Evolutionary conservation across 2,888 invertebrate species (phyloP).

Genomic region (Nysson spinosus): DNA sequence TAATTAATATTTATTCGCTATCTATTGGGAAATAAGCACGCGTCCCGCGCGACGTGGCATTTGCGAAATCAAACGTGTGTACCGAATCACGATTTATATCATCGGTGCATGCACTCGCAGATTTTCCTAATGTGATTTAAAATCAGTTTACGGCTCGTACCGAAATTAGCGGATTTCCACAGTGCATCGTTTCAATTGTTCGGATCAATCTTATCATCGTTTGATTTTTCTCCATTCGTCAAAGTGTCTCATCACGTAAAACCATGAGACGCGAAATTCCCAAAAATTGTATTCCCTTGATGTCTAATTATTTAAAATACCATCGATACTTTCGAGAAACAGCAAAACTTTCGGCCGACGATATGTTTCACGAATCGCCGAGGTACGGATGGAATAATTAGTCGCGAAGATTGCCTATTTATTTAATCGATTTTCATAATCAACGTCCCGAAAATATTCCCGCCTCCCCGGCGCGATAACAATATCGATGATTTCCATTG

Average conservation of each 20-base stretch:
- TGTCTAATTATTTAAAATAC: too few relatives aligned
- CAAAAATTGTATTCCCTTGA: too few relatives aligned
- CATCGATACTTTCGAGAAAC: too few relatives aligned
- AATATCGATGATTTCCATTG: slow-evolving; percentile 63
- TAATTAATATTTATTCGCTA: slow-evolving; percentile 57
- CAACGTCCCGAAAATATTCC: slow-evolving; percentile 43
- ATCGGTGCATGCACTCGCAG: background rate
- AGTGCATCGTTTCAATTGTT: background rate
- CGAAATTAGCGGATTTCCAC: background rate
- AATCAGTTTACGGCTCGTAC: background rate
- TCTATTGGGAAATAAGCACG: slow-evolving; percentile 36
- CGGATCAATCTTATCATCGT: background rate
- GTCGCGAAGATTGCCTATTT: too few relatives aligned
- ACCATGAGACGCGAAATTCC: too few relatives aligned
- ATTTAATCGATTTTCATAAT: slow-evolving; percentile 56
- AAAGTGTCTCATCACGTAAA: too few relatives aligned
- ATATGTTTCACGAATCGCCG: background rate
- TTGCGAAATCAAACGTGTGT: slow-evolving; percentile 22
- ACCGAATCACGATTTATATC: slow-evolving; percentile 11
- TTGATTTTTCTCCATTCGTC: too few relatives aligned
- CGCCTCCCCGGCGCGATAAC: slow-evolving; percentile 37
- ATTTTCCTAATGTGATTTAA: background rate
- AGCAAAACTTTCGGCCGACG: background rate
- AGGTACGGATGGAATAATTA: too few relatives aligned
- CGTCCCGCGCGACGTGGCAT: background rate